phyloP scores from a whole-genome alignment of 2,113 vertebrate genomes.

The Catharus bicknelli region DNA sequence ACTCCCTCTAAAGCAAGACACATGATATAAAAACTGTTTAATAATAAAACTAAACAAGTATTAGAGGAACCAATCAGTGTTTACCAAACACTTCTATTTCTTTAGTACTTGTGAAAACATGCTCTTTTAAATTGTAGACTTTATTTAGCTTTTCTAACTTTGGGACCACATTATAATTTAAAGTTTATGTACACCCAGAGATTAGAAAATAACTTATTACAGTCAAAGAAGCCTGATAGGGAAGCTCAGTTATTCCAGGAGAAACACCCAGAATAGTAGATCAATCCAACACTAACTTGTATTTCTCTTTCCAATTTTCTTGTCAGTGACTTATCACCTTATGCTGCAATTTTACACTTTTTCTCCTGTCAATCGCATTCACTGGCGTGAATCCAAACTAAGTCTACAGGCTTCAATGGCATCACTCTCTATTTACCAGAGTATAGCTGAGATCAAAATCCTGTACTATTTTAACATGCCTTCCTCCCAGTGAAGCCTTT shows the following conservation, averaged over 20 bases:
- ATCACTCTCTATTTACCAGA: not conserved
- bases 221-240: not conserved
- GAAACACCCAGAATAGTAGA: not conserved
- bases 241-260: not conserved
- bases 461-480: not conserved
- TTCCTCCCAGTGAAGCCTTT: not conserved
- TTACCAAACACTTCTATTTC: not conserved
- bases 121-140: not conserved
- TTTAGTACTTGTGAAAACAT: not conserved
- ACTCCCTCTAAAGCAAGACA: not conserved
- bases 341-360: slow-evolving; percentile 2
- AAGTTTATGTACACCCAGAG: not conserved
- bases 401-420: not conserved
- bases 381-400: slow-evolving; percentile 11
- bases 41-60: not conserved
- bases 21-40: not conserved
- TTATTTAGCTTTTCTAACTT: not conserved
- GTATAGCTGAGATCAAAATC: not conserved
- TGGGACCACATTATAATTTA: not conserved
- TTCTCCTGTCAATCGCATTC: not conserved
- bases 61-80: not conserved
- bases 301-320: slow-evolving; percentile 38
- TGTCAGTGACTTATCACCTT: slow-evolving; percentile 15
- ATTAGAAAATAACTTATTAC: not conserved
- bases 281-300: not conserved